Base-by-base conservation (phyloP, 1,140 invertebrate species). In the Sitobion miscanthi region DNA sequence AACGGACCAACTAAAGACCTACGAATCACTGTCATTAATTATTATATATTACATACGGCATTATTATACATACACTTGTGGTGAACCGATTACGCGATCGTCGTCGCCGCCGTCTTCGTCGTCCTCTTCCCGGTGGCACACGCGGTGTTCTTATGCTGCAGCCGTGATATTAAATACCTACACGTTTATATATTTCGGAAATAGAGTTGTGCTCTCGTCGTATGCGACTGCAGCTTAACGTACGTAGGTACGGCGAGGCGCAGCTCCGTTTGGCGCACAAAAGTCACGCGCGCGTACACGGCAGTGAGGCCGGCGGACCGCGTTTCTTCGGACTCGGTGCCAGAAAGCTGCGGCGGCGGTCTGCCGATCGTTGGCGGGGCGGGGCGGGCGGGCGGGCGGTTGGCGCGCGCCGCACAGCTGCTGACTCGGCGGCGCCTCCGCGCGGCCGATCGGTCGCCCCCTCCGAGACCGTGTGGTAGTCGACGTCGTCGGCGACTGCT, bases 281-380 rank as follows among this genome's bases (percentile, higher is more conserved):
- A 62, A 69, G 23, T 45, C 57, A 77, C 90, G 90, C 45, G 85
- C 45, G 85, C 42, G 85, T 45, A 25, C n/a, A 21, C 42, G 42
- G 86, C 88, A 35, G 52, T 54, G 69, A 47, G 21, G 45, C 35
- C 57, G 54, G 69, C 45, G 90, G 38, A 91, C 42, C 30, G 90
- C 90, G 69, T 91, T 91, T 91, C 90, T 91, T 91, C n/a, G 77
- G 90, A 83, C 90, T 14, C 69, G 90, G 69, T 92, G 62, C 90
- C 90, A 92, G 90, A 92, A 92, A 92, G 77, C 49, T 38, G 91
- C 35, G 77, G 49, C 91, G 82, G n/a, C 91, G 45, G 69, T 38
- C 14, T 69, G 69, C 77, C 69, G 62, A 69, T 38, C 86, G 86
- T 8, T 69, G 90, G 25, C 90, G 57, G 35, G 42, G 42, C 21